phyloP scores from a whole-genome alignment of 2,888 invertebrate genomes.

The Dysmachus trigonus region DNA sequence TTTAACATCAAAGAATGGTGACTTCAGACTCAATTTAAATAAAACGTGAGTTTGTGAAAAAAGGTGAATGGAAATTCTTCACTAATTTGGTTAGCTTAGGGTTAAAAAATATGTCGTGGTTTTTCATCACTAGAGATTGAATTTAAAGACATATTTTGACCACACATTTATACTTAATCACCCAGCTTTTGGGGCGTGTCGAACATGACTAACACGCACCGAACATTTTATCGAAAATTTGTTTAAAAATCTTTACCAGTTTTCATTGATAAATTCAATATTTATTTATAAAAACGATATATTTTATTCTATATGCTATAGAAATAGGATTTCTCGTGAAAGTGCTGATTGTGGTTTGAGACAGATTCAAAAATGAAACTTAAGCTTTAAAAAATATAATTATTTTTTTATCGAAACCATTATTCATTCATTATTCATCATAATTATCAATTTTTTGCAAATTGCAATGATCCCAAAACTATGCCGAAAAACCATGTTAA shows the following conservation, averaged over 20 bases:
- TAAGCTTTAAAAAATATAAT: no score
- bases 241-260: not conserved
- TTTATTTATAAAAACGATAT: not conserved
- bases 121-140: not conserved
- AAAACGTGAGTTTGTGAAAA: not conserved
- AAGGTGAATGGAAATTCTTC: not conserved
- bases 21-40: not conserved
- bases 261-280: not conserved
- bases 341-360: not conserved
- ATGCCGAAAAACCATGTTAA: no score
- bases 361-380: not conserved
- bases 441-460: no score
- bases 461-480: no score
- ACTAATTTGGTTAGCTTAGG: not conserved
- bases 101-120: not conserved
- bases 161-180: not conserved
- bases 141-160: not conserved
- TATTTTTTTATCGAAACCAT: no score
- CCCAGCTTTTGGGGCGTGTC: not conserved
- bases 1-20: not conserved
- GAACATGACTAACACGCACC: not conserved
- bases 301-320: not conserved
- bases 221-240: not conserved
- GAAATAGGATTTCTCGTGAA: not conserved
- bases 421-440: no score